phyloP scores from a whole-genome alignment of 1,140 invertebrate genomes.

The Drosophila teissieri region DNA sequence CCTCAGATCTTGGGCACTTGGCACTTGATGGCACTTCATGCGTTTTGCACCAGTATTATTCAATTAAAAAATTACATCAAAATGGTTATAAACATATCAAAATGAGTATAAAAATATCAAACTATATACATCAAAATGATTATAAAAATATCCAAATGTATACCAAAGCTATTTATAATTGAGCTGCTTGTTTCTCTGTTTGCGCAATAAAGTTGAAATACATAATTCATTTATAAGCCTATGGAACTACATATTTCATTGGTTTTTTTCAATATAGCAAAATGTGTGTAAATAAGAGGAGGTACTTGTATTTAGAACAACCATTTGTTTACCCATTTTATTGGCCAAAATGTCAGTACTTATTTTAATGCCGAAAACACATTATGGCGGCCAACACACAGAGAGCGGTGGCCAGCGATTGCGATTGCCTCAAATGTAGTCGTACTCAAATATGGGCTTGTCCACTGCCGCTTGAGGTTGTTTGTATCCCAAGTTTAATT shows the following conservation, averaged over 20 bases:
- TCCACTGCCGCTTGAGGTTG: conserved; percentile 44
- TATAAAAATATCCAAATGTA: not conserved
- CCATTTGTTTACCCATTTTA: not conserved
- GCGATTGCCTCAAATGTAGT: conserved; percentile 8
- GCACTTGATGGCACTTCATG: conserved; percentile 1
- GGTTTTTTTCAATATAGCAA: no score
- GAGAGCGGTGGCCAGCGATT: not conserved
- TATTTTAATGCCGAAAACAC: conserved; percentile 3
- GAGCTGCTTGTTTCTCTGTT: no score
- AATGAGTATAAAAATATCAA: not conserved
- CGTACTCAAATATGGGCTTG: conserved; percentile 34
- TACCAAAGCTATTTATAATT: not conserved
- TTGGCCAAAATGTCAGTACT: not conserved
- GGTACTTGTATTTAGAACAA: not conserved
- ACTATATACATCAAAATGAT: not conserved
- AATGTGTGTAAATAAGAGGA: not conserved
- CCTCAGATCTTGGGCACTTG: conserved; percentile 20
- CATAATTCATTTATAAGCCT: no score
- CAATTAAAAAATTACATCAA: conserved; percentile 19
- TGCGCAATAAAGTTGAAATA: no score
- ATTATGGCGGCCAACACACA: conserved; percentile 9
- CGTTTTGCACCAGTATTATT: conserved; percentile 20
- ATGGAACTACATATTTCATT: no score
- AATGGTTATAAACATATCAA: not conserved
- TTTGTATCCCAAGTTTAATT: conserved; percentile 61